phyloP scores from a whole-genome alignment of 1,140 invertebrate species.

The Brachionus manjavacas region DNA sequence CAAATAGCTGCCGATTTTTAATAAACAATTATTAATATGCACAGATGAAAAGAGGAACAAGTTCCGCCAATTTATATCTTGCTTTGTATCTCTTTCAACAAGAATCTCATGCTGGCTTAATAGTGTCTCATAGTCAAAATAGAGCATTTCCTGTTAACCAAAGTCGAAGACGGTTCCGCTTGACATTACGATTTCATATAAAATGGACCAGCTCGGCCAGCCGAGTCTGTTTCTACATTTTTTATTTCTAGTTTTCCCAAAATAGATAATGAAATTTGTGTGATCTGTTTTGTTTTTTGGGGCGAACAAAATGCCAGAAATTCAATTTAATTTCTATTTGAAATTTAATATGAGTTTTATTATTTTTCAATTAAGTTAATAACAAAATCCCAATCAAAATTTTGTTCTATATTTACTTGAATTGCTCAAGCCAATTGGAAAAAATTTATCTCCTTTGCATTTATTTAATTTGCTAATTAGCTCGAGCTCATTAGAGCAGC shows the following conservation, averaged over 20 bases:
- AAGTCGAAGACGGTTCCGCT: background rate
- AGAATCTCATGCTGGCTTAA: background rate
- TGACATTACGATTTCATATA: background rate
- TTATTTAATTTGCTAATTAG: background rate
- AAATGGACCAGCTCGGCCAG: background rate
- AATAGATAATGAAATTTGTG: slow-evolving; percentile 25
- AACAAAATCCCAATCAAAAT: background rate
- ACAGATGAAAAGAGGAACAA: background rate
- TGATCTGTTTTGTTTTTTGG: slow-evolving; percentile 21
- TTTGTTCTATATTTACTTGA: background rate
- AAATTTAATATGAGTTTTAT: slow-evolving; percentile 38
- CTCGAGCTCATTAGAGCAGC: background rate
- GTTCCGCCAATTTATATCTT: background rate
- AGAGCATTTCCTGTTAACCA: background rate
- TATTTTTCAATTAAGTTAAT: slow-evolving; percentile 37
- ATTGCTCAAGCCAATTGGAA: background rate
- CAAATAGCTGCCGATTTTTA: background rate
- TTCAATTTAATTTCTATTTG: slow-evolving; percentile 20
- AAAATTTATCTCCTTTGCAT: background rate
- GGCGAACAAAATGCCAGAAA: background rate
- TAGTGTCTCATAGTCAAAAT: background rate
- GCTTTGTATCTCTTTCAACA: background rate
- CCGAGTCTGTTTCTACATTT: background rate
- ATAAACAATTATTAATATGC: background rate
- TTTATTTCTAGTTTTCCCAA: background rate